These are phyloP conservation scores for Bucorvus abyssinicus DNA, from an alignment of 2,797 vertebrate genomes.

Conservation along the genomic window DNA sequence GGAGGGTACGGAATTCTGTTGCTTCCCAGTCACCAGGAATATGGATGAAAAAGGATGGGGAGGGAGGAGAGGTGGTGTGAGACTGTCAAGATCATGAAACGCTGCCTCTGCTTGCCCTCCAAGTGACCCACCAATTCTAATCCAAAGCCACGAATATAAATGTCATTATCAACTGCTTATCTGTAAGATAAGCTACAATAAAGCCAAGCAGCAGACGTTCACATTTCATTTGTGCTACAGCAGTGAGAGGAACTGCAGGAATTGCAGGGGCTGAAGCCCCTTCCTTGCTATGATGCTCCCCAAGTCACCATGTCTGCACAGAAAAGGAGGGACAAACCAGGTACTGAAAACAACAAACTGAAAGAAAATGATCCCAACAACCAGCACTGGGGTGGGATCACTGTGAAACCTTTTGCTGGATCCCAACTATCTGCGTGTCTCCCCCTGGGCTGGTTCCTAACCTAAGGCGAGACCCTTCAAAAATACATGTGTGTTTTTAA, in stretches of 20 bases:
- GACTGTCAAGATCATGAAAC: not conserved
- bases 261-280: not conserved
- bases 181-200: accelerated
- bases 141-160: not conserved
- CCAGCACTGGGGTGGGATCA: not conserved
- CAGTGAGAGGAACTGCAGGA: not conserved
- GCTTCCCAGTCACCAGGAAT: not conserved
- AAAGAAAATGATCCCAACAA: not conserved
- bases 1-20: not conserved
- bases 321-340: not conserved
- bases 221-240: accelerated
- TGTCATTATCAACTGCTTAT: not conserved
- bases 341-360: too few relatives aligned
- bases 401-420: not conserved
- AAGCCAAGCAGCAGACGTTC: not conserved
- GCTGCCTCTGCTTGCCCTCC: accelerated
- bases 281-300: not conserved
- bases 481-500: too few relatives aligned
- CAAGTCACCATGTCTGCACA: accelerated
- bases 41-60: not conserved
- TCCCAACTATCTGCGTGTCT: accelerated
- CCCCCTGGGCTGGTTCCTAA: not conserved
- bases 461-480: not conserved
- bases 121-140: not conserved
- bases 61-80: not conserved